A percentile compares a stretch with the other conserved stretches of the same genome.
Conservation (phyloP, 1,140 invertebrate species). For the Hetaerina americana region DNA sequence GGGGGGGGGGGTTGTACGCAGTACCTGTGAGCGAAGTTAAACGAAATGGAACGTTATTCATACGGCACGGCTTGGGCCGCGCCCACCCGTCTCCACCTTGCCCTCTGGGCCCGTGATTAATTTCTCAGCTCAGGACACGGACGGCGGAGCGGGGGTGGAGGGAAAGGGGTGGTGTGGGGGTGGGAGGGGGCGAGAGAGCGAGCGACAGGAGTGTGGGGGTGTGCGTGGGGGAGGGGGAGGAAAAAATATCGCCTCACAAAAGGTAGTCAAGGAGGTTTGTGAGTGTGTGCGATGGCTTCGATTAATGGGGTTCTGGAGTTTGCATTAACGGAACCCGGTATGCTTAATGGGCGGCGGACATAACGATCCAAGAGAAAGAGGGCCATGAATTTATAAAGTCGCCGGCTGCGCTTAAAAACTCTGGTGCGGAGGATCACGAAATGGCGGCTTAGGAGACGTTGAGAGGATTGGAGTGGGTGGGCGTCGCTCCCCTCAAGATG, state of each 20-base stretch:
- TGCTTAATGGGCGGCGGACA: not conserved
- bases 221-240: not conserved
- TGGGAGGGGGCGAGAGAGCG: not conserved
- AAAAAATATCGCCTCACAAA: not conserved
- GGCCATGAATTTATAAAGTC: not conserved
- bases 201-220: not conserved
- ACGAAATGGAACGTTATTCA: not conserved
- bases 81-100: not conserved
- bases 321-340: not conserved
- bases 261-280: not conserved
- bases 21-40: too few species aligned
- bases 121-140: too few species aligned
- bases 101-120: not conserved
- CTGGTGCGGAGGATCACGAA: not conserved
- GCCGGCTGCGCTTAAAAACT: not conserved
- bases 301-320: not conserved
- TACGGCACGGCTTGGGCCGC: not conserved
- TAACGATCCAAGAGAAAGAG: not conserved
- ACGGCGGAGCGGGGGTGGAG: too few species aligned
- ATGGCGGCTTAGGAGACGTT: not conserved
- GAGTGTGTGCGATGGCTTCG: not conserved
- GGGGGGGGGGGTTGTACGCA: too few species aligned
- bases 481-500: too few species aligned
- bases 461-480: too few species aligned
- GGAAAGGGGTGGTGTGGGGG: not conserved